Conservation (phyloP, 2,797 vertebrate species). For the Nasua narica region DNA sequence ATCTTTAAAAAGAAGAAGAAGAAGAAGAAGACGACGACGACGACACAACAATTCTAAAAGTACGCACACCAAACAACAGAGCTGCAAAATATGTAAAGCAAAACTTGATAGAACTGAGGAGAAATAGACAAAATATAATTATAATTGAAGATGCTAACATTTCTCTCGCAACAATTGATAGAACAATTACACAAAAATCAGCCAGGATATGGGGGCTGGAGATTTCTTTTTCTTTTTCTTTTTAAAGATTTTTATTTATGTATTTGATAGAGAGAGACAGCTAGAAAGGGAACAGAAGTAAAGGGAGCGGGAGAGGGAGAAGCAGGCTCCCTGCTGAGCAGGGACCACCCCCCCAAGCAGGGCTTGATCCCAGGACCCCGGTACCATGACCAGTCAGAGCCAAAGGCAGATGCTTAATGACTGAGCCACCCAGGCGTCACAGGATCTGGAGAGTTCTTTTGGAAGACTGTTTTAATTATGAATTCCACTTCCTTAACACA, state of each 20-base stretch:
- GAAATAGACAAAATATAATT: neutral
- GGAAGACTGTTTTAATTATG: neutral
- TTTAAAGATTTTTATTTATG: no score
- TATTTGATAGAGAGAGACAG: no score
- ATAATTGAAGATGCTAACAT: neutral
- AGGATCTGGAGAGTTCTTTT: neutral
- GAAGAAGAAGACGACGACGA: no score
- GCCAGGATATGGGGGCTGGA: neutral
- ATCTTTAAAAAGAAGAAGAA: no score
- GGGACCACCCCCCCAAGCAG: no score
- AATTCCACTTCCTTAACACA: neutral
- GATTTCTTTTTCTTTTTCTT: neutral
- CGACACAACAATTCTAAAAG: neutral
- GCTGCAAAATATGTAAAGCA: neutral
- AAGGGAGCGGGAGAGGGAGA: no score
- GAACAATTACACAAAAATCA: neutral
- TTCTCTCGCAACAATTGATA: neutral
- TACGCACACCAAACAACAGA: neutral
- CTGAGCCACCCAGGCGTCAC: no score
- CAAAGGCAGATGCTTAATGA: no score
- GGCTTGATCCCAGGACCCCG: no score
- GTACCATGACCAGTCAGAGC: no score
- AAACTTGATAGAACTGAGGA: neutral
- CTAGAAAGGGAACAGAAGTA: no score
- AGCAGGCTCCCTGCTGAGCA: no score